Evolutionary conservation across 2,888 invertebrate genomes (phyloP).

Genomic region (Iselma pallidipennis): DNA sequence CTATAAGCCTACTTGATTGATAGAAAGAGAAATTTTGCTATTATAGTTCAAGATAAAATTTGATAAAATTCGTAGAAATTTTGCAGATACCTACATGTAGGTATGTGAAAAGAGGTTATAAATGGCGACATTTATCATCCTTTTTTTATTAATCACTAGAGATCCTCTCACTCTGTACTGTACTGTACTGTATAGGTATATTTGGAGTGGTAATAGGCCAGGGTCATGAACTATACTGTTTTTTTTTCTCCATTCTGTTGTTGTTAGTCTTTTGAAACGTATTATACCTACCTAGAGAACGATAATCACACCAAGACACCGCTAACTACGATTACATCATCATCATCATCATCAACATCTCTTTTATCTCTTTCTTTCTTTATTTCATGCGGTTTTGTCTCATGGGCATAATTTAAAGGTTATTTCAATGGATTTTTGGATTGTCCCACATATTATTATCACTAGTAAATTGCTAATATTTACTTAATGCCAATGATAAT

Average conservation of each 20-base stretch:
- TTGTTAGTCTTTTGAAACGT: conserved; percentile 2
- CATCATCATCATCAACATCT: no score
- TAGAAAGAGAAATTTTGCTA: background rate
- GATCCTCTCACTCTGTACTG: conserved; percentile 6
- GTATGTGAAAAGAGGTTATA: background rate
- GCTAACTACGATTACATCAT: background rate
- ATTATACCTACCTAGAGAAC: conserved; percentile 5
- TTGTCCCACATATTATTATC: background rate
- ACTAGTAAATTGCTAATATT: background rate
- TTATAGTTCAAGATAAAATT: background rate
- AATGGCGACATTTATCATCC: no score
- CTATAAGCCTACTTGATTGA: no score
- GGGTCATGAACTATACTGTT: conserved; percentile 11
- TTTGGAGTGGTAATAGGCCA: conserved; percentile 9
- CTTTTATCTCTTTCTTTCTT: background rate
- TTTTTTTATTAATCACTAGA: background rate
- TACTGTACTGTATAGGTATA: background rate
- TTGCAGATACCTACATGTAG: background rate
- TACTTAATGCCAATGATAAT: background rate
- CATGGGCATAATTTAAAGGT: no score
- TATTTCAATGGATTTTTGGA: no score
- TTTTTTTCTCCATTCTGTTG: no score
- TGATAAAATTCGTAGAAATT: background rate
- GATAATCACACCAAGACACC: background rate
- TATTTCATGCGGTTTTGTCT: background rate